Percentiles rank a stretch among this genome's conserved stretches.
phyloP scores from a whole-genome alignment of 2,888 invertebrate genomes.

The Drosophila buzzatii region DNA sequence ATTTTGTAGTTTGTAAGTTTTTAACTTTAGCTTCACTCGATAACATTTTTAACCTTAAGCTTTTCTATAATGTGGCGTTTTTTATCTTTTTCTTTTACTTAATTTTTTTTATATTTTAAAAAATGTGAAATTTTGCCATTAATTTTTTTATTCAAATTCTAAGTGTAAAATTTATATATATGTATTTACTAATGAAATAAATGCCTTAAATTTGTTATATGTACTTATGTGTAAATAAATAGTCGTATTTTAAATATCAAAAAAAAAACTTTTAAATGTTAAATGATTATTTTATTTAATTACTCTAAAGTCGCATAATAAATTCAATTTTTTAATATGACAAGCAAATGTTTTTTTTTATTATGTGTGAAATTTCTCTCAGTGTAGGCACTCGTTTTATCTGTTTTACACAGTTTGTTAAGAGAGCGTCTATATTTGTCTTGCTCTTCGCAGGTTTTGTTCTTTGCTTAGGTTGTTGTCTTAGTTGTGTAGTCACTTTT shows the following conservation, averaged over 20 bases:
- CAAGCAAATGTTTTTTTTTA: neutral
- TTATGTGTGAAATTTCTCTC: neutral
- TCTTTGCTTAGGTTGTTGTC: conserved; percentile 10
- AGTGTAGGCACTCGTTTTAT: conserved; percentile 18
- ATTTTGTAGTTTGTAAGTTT: conserved; percentile 61
- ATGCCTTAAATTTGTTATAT: conserved; percentile 68
- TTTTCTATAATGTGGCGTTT: conserved; percentile 37
- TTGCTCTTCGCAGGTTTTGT: conserved; percentile 23
- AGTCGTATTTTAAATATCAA: conserved; percentile 55
- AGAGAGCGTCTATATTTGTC: neutral
- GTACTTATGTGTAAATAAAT: conserved; percentile 72
- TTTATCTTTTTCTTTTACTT: neutral
- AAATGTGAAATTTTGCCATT: conserved; percentile 16
- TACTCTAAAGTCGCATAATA: neutral
- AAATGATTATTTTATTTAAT: conserved; percentile 1
- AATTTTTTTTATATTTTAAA: neutral
- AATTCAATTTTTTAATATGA: neutral
- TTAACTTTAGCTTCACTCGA: conserved; percentile 58
- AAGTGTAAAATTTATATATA: conserved; percentile 42
- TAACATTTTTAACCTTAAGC: conserved; percentile 40
- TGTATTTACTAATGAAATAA: conserved; percentile 49
- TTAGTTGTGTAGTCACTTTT: neutral
- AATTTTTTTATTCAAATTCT: conserved; percentile 37
- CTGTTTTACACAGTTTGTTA: conserved; percentile 11
- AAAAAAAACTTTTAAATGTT: neutral